Base-by-base conservation (phyloP, 1,140 invertebrate species). In the Lepidurus apus region DNA sequence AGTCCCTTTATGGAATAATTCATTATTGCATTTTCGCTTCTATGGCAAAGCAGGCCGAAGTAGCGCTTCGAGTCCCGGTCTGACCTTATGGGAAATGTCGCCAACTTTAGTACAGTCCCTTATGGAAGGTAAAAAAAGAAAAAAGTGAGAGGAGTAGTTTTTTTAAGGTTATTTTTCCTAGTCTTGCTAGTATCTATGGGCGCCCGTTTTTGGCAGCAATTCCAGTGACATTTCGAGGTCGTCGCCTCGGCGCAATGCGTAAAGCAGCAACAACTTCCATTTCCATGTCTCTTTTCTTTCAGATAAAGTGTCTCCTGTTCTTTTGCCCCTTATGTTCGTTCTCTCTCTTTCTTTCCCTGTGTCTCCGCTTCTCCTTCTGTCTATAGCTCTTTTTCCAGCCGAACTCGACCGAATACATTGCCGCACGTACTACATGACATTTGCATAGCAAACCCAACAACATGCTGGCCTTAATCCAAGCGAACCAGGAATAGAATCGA, bases 361-460 rank as follows among this genome's bases (percentile, higher is more conserved):
- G 13, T 65, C 53, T 65, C 7, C 21, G 21, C 53, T 65, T 21
- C 21, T 17, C 21, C 17, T 13, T 17, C 21, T 21, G 53, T 65
- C 53, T 65, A 65, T 65, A 13, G 21, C 45, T 65, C 53, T 13
- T 65, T 65, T 65, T 21, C 21, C 53, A 21, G 21, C 53, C 21
- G 47, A 65, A 65, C 13, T 65, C 13, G 7, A 65, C 53, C 53
- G 53, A 65, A 65, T 65, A 65, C 53, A 65, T 9, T 65, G 53
- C 53, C 53, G 53, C 53, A 65, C 53, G 53, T 65, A 65, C 53
- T 65, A 65, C 53, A 65, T 65, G 53, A 65, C 53, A 17, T 65
- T 65, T 65, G 53, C 53, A 65, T 65, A 65, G 53, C 53, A 65
- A 65, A 65, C 53, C 8, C 53, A 13, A 13, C 53, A 65, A 65